Evolutionary conservation across 2,113 vertebrate species (phyloP), one percentile per base, ranked within the genome.

Genomic region (Plecotus auritus): DNA sequence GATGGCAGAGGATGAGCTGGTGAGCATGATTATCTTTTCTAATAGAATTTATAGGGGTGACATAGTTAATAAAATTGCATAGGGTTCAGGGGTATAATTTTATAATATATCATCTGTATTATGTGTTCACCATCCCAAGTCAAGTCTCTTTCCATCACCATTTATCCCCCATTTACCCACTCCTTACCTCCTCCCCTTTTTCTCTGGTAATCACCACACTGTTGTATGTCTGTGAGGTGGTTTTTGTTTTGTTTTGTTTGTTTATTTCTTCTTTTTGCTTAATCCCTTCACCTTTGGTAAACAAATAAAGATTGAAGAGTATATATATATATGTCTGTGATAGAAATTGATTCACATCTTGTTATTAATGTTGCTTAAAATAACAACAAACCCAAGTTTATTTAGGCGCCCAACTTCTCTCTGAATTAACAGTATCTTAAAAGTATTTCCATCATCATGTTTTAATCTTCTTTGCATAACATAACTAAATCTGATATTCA

Each of bases 401-500:
- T 23, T 82, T 56, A 90, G 69, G 12, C 47, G 2, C 20, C 10
- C 4, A 66, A n/a, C 7, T 14, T 18, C 18, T 12, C 2, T 76
- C 9, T 59, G 51, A 88, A 82, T 59, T 89, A 66, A 61, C 0
- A 69, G 1, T 74, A 3, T 35, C 67, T 93, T 47, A 18, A 80
- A 94, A 67, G 26, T 61, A 35, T 49, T 91, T 54, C 13, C 26
- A 84, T 67, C 4, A 66, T 59, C 5, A 70, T 56, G 9, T 64
- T 72, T 90, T 72, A 45, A 82, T 92, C 32, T 72, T 90, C 14
- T 94, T 78, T 88, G 74, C 7, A 70, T 83, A 85, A 45, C 0
- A 61, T 74, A 77, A 85, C 30, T 47, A 69, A 92, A 69, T 91
- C 45, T 95, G 89, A 54, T 49, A 92, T 92, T 95, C 42, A 66